Percentiles rank a stretch among this genome's conserved stretches.
These are phyloP conservation scores for Tenthredo amoena DNA, from an alignment of 2,888 invertebrate species.

Conservation along the genomic window DNA sequence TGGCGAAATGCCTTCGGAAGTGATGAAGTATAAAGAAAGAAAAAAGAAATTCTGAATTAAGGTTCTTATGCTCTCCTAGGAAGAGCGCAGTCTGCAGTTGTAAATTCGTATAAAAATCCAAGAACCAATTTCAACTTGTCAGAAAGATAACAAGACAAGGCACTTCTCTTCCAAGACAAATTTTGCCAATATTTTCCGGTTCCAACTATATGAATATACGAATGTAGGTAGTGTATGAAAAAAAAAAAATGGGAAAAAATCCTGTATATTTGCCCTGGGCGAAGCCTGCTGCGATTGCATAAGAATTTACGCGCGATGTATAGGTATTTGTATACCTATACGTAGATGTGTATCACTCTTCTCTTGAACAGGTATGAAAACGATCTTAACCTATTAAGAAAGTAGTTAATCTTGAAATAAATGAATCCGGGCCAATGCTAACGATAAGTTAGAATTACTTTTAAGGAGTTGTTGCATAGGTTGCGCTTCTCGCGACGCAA, in stretches of 20 bases:
- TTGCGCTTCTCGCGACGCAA: not conserved
- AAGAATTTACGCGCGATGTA: not conserved
- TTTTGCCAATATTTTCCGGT: not conserved
- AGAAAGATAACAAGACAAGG: not conserved
- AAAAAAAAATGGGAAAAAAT: not conserved
- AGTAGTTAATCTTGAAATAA: constrained; percentile 65
- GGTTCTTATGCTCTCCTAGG: not conserved
- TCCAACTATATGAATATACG: not conserved
- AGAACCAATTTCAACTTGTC: not conserved
- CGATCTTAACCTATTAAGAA: constrained; percentile 51
- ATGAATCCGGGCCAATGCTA: constrained; percentile 69
- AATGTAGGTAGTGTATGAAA: not conserved
- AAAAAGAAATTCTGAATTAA: not conserved
- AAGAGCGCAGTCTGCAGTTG: not conserved
- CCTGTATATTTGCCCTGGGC: not conserved
- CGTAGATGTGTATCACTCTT: constrained; percentile 5
- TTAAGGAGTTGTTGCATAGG: constrained; percentile 45
- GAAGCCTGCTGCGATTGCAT: not conserved
- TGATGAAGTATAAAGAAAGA: not conserved
- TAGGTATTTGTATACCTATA: not conserved
- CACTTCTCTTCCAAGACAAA: not conserved
- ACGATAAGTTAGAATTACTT: constrained; percentile 29
- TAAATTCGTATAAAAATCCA: not conserved
- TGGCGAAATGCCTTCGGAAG: constrained; percentile 14
- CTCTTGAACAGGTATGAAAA: constrained; percentile 39